Base-by-base conservation (phyloP, 2,797 vertebrate species). In the Platyrinchus mystaceus region DNA sequence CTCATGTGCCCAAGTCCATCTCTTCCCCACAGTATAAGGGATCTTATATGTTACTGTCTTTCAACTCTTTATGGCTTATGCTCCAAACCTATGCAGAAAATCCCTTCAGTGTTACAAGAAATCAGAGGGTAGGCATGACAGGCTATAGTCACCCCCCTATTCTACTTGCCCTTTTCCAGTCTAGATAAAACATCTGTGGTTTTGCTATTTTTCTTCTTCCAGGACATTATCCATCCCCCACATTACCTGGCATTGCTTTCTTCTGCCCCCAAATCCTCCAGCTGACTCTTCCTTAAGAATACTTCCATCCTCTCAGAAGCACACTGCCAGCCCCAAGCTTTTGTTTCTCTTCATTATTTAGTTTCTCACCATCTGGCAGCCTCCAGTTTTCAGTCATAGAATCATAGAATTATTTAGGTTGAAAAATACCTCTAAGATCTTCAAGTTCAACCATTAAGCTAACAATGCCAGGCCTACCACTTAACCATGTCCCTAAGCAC, bases 41-140 rank as follows among this genome's bases (percentile, higher is more conserved):
- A 43, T 34, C 20, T 78, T 81, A 43, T 19, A 20, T 12, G 9
- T 16, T 49, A 34, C 43, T 49, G 22, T 24, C 32, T 71, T 91
- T 21, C 30, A 75, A 2, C 41, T 53, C 15, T 67, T 59, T 14
- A 44, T 0, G 73, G 32, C 12, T 15, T 0, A 0, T 41, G 20
- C 50, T 90, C 28, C 59, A 92, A 50, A 69, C 50, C 39, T 16
- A 9, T 2, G 7, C 27, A 30, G 27, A 30, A 93, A 58, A 69
- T 58, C 39, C 14, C 8, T 1, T 7, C 5, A 7, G 4, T 20
- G 16, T 63, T 76, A 70, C 7, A 32, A 82, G 53, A 71, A 95
- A 88, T 49, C 32, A 81, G 60, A 67, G 10, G 5, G 18, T 13
- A 89, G 32, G 14, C 43, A 34, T 26, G 8, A 77, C 10, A n/a